A percentile compares a stretch with the other conserved stretches of the same genome.
phyloP scores from a whole-genome alignment of 2,888 invertebrate genomes.

The Apodemia duryi region DNA sequence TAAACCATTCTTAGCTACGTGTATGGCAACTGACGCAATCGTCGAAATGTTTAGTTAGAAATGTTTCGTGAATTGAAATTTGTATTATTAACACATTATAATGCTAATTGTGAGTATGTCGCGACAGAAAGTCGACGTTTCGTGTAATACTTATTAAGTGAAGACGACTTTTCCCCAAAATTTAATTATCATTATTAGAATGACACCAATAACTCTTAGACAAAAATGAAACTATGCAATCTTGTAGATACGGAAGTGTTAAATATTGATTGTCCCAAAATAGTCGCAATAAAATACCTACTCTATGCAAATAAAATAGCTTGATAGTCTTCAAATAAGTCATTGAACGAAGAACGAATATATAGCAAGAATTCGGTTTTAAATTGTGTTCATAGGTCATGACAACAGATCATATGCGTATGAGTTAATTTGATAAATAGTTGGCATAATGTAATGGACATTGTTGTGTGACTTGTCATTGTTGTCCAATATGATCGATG shows the following conservation, averaged over 20 bases:
- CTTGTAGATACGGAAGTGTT: neutral
- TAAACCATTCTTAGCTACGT: constrained; percentile 18
- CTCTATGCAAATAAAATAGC: neutral
- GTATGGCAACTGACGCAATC: constrained; percentile 23
- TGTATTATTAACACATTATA: constrained; percentile 66
- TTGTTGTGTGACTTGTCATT: constrained; percentile 15
- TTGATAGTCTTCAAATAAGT: neutral
- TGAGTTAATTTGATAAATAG: constrained; percentile 15
- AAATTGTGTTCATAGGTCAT: constrained; percentile 5
- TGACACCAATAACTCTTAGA: constrained; percentile 51
- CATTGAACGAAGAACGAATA: neutral
- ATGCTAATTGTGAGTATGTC: constrained; percentile 63
- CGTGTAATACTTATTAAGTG: constrained; percentile 72
- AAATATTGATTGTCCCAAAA: neutral
- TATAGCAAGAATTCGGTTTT: neutral
- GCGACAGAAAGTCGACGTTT: constrained; percentile 55
- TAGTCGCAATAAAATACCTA: neutral
- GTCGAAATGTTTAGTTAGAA: constrained; percentile 41
- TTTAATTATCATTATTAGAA: constrained; percentile 72
- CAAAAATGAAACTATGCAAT: constrained; percentile 12
- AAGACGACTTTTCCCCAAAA: constrained; percentile 61
- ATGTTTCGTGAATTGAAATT: constrained; percentile 56
- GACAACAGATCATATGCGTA: constrained; percentile 8
- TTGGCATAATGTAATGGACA: constrained; percentile 10
- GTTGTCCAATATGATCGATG: constrained; percentile 12